A percentile compares a stretch with the other conserved stretches of the same genome.
phyloP scores from a whole-genome alignment of 2,113 vertebrate species.

The Bambusicola thoracicus region DNA sequence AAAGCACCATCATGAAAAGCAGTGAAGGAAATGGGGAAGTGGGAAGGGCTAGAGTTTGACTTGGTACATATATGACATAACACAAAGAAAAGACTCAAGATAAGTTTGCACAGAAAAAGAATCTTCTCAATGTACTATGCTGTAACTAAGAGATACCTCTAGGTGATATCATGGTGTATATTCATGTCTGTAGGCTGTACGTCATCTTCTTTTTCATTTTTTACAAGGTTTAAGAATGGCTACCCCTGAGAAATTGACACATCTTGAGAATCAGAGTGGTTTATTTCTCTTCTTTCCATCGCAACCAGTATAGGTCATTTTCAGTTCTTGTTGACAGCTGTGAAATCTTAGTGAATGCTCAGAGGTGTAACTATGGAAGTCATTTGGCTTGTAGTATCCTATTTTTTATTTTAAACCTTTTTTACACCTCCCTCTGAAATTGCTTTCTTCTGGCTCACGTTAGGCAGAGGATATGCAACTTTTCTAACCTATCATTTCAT shows the following conservation, averaged over 20 bases:
- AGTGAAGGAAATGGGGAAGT: background rate
- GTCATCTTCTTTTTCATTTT: background rate
- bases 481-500: constrained; percentile 8
- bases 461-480: constrained; percentile 13
- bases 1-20: background rate
- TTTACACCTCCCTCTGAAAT: constrained; percentile 40
- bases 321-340: constrained; percentile 39
- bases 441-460: background rate
- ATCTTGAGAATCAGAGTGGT: background rate
- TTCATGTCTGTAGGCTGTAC: background rate
- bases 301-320: background rate
- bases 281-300: background rate
- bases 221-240: background rate
- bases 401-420: constrained; percentile 41
- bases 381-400: background rate
- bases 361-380: constrained; percentile 55
- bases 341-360: constrained; percentile 18
- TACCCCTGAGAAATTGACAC: background rate
- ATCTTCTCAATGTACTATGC: background rate
- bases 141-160: background rate
- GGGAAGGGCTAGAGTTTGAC: background rate
- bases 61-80: background rate
- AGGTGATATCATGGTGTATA: background rate
- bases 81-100: background rate
- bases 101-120: background rate